These are phyloP conservation scores for Lomographa bimaculata DNA, from an alignment of 2,888 invertebrate species.

Conservation along the genomic window DNA sequence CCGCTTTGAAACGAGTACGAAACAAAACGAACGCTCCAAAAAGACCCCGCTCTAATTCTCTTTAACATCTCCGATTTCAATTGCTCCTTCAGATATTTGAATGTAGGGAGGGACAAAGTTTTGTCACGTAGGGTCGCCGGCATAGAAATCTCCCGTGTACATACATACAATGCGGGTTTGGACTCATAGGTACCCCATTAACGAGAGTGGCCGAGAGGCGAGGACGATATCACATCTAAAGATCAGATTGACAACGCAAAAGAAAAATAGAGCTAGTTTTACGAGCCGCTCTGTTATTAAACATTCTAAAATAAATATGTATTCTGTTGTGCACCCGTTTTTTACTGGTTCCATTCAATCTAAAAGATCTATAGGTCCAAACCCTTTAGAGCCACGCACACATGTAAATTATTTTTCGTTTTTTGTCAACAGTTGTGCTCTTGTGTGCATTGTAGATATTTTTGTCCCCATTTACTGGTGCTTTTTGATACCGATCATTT, in stretches of 20 bases:
- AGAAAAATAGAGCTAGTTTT: constrained; percentile 73
- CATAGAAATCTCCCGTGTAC: constrained; percentile 68
- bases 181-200: constrained; percentile 80
- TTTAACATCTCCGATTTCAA: constrained; percentile 84
- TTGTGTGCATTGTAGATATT: constrained; percentile 67
- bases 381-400: constrained; percentile 73
- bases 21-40: constrained; percentile 80
- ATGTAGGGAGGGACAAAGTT: constrained; percentile 81
- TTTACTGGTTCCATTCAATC: constrained; percentile 67
- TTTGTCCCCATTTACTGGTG: constrained; percentile 71
- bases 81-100: constrained; percentile 84
- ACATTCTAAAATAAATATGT: constrained; percentile 75
- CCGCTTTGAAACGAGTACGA: constrained; percentile 72
- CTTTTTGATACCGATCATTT: constrained; percentile 80
- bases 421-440: constrained; percentile 61
- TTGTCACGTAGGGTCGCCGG: constrained; percentile 80
- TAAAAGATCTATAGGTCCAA: constrained; percentile 62
- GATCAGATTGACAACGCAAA: constrained; percentile 77
- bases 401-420: constrained; percentile 55
- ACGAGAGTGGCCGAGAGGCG: constrained; percentile 73
- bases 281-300: constrained; percentile 78
- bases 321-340: constrained; percentile 60
- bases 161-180: constrained; percentile 79
- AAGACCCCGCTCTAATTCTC: constrained; percentile 82
- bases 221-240: constrained; percentile 74